Conservation (phyloP, 92 coral and sea anemone genomes). For the Palythoa caribaeorum region DNA sequence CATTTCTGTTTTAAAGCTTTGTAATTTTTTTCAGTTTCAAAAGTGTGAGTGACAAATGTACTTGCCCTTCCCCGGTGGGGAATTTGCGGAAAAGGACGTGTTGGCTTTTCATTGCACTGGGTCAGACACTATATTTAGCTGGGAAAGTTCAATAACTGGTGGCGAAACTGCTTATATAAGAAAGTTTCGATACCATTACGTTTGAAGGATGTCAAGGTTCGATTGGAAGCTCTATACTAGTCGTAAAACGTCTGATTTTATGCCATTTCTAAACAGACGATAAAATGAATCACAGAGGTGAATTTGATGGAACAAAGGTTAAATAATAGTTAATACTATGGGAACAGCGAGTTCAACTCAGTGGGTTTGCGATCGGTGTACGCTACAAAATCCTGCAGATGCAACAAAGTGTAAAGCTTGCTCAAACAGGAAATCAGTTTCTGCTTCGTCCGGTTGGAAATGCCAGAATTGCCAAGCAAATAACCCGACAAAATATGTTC, state of each 20-base stretch:
- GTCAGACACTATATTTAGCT: too few relatives aligned
- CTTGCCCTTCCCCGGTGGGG: too few relatives aligned
- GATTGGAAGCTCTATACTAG: not conserved
- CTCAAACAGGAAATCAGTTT: conserved; percentile 55
- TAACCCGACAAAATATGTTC: conserved; percentile 41
- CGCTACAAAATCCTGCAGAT: conserved; percentile 67
- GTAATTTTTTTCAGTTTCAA: too few relatives aligned
- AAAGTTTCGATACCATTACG: not conserved
- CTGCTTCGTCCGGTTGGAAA: conserved; percentile 28
- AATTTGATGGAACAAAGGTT: conserved; percentile 39
- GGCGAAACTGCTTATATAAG: too few relatives aligned
- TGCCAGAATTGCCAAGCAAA: conserved; percentile 54
- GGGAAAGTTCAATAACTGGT: too few relatives aligned
- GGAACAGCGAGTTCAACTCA: conserved; percentile 43
- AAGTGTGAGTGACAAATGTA: too few relatives aligned
- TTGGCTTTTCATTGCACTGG: too few relatives aligned
- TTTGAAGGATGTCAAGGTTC: not conserved
- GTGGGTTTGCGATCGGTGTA: conserved; percentile 82
- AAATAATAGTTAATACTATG: conserved; percentile 32
- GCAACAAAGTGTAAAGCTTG: conserved; percentile 74
- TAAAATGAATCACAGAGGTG: not conserved
- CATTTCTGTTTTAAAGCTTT: too few relatives aligned
- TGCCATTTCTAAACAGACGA: not conserved
- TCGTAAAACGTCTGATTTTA: not conserved
- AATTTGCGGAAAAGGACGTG: too few relatives aligned